A percentile compares a stretch with the other conserved stretches of the same genome.
Conservation (phyloP, 2,113 vertebrate species). For the Benitochromis conjunctus region DNA sequence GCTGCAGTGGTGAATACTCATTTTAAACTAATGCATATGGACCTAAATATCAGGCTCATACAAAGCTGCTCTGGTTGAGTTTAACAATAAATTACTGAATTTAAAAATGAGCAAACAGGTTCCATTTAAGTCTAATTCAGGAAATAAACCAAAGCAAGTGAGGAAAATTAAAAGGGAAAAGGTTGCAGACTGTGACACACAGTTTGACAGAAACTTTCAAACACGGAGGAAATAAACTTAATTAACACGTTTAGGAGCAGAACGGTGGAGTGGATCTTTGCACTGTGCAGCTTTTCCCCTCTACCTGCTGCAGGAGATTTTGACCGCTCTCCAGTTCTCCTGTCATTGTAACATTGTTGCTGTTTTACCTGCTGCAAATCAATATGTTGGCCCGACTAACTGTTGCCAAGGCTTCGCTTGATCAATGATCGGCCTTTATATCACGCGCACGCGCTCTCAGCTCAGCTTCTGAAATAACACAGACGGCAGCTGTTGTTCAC, state of each 20-base stretch:
- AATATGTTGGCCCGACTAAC: conserved; percentile 13
- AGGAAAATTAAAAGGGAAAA: background rate
- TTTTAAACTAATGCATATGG: background rate
- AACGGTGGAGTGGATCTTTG: background rate
- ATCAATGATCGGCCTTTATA: conserved; percentile 47
- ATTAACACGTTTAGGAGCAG: background rate
- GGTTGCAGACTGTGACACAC: background rate
- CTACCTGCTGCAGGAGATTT: background rate
- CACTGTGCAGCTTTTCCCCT: background rate
- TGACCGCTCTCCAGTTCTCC: background rate
- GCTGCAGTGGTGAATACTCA: background rate
- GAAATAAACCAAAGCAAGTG: background rate
- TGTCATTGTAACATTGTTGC: conserved; percentile 3
- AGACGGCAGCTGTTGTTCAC: background rate
- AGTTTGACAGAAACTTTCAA: background rate
- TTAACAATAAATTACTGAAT: background rate
- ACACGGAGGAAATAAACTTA: background rate
- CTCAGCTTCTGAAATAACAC: background rate
- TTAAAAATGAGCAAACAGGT: background rate
- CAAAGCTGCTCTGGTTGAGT: background rate
- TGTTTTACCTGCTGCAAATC: conserved; percentile 46
- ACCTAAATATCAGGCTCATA: background rate
- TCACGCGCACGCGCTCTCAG: background rate
- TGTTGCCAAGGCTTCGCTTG: background rate
- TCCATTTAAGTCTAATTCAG: background rate